A percentile compares a stretch with the other conserved stretches of the same genome.
Conservation (phyloP, 2,113 vertebrate genomes). For the Mirza zaza region DNA sequence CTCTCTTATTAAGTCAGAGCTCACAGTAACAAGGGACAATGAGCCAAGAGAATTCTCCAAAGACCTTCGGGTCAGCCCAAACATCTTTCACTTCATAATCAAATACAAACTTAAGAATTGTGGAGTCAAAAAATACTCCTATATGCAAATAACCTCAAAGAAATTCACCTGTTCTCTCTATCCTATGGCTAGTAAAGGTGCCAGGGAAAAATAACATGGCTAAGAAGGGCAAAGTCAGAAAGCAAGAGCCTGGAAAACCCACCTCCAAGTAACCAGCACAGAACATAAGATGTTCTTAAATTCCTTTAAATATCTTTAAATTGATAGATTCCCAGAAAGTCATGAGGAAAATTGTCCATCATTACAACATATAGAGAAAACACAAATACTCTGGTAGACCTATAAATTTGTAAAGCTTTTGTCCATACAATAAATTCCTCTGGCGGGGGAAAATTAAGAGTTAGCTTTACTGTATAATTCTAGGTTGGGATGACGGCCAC, state of each 20-base stretch:
- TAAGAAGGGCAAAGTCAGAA: not conserved
- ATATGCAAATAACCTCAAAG: not conserved
- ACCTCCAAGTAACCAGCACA: not conserved
- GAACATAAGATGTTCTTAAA: not conserved
- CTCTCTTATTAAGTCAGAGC: not conserved
- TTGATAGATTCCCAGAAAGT: not conserved
- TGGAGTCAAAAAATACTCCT: not conserved
- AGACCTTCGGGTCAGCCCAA: not conserved
- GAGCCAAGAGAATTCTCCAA: not conserved
- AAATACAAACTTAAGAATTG: not conserved
- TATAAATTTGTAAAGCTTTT: not conserved
- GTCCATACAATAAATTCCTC: not conserved
- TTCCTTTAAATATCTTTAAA: not conserved
- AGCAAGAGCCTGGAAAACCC: not conserved
- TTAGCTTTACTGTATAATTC: not conserved
- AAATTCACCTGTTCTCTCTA: not conserved
- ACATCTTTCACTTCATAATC: not conserved
- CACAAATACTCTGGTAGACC: not conserved
- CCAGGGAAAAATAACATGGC: not conserved
- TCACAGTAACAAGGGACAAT: not conserved
- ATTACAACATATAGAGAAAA: not conserved
- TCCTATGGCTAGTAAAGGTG: not conserved
- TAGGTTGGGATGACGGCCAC: not conserved
- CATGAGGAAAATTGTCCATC: not conserved
- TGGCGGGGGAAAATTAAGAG: not conserved